phyloP scores from a whole-genome alignment of 1,140 invertebrate genomes.

The Orchestia grillus region DNA sequence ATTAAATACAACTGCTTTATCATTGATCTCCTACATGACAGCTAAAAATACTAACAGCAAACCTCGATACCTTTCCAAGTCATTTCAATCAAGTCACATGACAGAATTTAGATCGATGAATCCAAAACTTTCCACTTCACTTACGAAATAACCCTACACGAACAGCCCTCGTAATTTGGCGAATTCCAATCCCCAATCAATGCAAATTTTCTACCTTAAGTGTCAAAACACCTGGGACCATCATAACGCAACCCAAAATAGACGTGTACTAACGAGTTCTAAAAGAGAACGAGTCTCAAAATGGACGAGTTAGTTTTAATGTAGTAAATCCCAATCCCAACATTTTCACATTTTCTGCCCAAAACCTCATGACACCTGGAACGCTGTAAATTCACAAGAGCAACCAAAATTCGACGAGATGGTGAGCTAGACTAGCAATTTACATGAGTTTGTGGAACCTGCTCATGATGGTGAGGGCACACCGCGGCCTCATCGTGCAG shows the following conservation, averaged over 20 bases:
- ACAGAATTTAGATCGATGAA: not conserved
- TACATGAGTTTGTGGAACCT: conserved; percentile 50
- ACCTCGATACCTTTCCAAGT: too few species aligned
- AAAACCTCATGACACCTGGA: not conserved
- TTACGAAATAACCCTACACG: too few species aligned
- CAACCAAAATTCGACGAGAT: not conserved
- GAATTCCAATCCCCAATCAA: not conserved
- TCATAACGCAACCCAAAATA: too few species aligned
- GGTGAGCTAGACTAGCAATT: not conserved
- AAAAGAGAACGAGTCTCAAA: too few species aligned
- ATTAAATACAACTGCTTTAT: not conserved
- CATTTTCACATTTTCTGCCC: not conserved
- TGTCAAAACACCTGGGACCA: not conserved
- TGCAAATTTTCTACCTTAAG: not conserved
- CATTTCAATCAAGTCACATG: too few species aligned
- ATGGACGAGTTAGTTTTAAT: too few species aligned
- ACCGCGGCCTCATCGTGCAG: conserved; percentile 7
- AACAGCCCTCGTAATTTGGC: too few species aligned
- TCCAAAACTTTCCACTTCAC: not conserved
- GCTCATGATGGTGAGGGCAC: conserved; percentile 37
- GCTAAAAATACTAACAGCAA: not conserved
- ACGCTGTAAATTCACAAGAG: not conserved
- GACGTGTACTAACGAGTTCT: too few species aligned
- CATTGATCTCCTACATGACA: not conserved
- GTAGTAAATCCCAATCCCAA: too few species aligned